Percentiles rank a stretch among this genome's conserved stretches.
phyloP scores from a whole-genome alignment of 2,888 invertebrate species.

The Rhagonycha fulva region DNA sequence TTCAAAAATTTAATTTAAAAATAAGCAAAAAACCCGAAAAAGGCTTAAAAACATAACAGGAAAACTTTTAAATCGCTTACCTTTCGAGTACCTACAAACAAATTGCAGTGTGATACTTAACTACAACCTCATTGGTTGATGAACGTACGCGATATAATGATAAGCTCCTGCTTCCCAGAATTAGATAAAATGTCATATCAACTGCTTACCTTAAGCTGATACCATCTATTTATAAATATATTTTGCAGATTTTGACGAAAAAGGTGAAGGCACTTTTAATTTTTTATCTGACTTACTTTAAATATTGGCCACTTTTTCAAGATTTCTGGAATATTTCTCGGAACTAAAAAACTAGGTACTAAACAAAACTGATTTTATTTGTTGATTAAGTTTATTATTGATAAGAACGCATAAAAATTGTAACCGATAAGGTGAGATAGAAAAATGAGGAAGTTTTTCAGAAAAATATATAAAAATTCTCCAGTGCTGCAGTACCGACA shows the following conservation, averaged over 20 bases:
- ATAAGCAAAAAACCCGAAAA: not conserved
- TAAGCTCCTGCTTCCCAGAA: not conserved
- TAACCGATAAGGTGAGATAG: not conserved
- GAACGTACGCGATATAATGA: not conserved
- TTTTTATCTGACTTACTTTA: not conserved
- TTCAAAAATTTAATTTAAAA: not conserved
- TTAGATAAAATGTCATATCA: not conserved
- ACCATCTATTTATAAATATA: not conserved
- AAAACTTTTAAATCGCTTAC: not conserved
- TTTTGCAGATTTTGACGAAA: not conserved
- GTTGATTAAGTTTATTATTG: not conserved
- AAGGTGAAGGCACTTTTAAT: not conserved
- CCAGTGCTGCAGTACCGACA: no score
- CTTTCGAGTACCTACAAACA: not conserved
- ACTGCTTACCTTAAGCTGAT: not conserved
- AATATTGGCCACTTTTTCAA: not conserved
- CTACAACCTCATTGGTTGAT: not conserved
- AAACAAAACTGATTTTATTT: not conserved
- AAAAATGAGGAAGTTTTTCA: not conserved
- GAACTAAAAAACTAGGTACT: not conserved
- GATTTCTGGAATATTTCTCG: not conserved
- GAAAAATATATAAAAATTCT: not conserved
- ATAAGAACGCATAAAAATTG: not conserved
- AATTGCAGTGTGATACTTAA: not conserved
- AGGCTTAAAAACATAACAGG: not conserved